Conservation (phyloP, 2,113 vertebrate genomes). For the Dasyprocta punctata region DNA sequence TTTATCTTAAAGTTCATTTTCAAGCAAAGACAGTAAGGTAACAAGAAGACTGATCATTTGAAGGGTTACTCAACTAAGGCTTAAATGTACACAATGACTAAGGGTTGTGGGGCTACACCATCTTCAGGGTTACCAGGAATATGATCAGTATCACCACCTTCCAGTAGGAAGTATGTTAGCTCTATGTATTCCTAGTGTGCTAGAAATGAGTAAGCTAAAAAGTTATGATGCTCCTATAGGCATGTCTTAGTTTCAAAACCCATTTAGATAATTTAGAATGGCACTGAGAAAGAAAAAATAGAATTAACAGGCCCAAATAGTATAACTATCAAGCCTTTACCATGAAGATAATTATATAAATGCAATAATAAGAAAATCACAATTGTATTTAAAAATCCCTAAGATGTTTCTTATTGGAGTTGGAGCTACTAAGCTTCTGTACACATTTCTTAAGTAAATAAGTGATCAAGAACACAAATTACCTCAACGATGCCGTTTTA, state of each 20-base stretch:
- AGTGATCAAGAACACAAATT: background rate
- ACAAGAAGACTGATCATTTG: background rate
- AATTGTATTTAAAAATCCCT: background rate
- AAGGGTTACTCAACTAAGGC: background rate
- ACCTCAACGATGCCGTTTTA: slow-evolving; percentile 8
- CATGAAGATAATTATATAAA: background rate
- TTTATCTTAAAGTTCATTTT: slow-evolving; percentile 18
- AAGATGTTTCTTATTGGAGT: slow-evolving; percentile 2
- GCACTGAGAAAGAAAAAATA: slow-evolving; percentile 21
- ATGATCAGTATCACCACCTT: background rate
- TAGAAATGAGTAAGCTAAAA: background rate
- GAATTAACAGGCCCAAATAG: background rate
- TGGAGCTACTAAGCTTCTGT: background rate
- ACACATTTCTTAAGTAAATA: background rate
- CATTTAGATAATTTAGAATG: background rate
- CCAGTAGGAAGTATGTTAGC: background rate
- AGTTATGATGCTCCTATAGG: background rate
- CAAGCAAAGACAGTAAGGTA: background rate
- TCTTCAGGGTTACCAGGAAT: background rate
- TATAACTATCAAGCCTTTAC: background rate
- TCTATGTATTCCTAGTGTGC: background rate
- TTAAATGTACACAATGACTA: background rate
- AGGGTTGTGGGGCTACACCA: background rate
- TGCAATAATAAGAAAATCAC: background rate
- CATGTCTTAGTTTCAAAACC: slow-evolving; percentile 18